These are phyloP conservation scores for Polylopha cassiicola DNA, from an alignment of 2,888 invertebrate species.

Conservation along the genomic window DNA sequence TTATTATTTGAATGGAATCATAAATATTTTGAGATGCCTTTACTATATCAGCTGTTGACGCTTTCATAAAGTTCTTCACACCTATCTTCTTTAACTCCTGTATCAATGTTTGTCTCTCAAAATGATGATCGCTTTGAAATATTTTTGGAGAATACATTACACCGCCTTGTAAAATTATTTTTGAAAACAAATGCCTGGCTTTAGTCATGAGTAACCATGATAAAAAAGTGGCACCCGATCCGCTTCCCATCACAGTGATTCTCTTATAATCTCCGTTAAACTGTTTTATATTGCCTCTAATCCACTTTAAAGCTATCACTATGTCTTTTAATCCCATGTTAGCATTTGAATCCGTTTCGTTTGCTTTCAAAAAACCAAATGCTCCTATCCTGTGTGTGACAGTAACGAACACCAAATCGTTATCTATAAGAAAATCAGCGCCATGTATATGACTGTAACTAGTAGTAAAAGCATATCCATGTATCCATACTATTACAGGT, in stretches of 20 bases:
- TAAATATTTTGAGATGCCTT: constrained; percentile 50
- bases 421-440: constrained; percentile 62
- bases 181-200: constrained; percentile 53
- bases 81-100: constrained; percentile 39
- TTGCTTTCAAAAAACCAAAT: constrained; percentile 62
- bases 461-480: constrained; percentile 63
- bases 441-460: constrained; percentile 67
- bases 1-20: constrained; percentile 45
- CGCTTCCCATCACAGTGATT: constrained; percentile 60
- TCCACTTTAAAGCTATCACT: constrained; percentile 62
- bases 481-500: constrained; percentile 62
- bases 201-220: constrained; percentile 54
- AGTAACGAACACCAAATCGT: constrained; percentile 55
- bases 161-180: constrained; percentile 67
- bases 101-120: constrained; percentile 45
- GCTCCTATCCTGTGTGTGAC: constrained; percentile 60
- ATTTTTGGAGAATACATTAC: constrained; percentile 56
- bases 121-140: constrained; percentile 41
- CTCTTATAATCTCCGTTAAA: constrained; percentile 59
- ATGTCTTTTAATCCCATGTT: constrained; percentile 73
- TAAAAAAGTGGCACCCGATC: constrained; percentile 58
- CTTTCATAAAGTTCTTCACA: constrained; percentile 32
- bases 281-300: constrained; percentile 47
- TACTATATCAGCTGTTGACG: constrained; percentile 46
- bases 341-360: constrained; percentile 45